Percentiles rank a stretch among this genome's conserved stretches.
Evolutionary conservation across 1,140 invertebrate genomes (phyloP).

Genomic region (Oryzaephilus surinamensis): DNA sequence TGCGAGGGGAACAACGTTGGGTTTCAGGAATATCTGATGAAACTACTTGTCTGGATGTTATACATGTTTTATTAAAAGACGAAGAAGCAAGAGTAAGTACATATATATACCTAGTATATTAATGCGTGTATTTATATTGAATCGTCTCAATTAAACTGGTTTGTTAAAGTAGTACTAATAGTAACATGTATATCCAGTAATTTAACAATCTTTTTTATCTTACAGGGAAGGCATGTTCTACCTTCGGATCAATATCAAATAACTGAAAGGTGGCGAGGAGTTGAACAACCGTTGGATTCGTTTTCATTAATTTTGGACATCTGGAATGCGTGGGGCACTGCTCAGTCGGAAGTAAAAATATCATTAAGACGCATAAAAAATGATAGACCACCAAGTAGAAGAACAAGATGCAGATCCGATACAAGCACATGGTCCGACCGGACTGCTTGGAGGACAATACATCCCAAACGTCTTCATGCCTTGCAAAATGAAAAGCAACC

Average conservation of each 20-base stretch:
- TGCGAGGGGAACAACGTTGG: slow-evolving; percentile 64
- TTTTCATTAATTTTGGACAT: slow-evolving; percentile 61
- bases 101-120: too few relatives aligned
- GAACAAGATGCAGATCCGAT: slow-evolving; percentile 29
- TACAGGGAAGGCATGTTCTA: slow-evolving; percentile 30
- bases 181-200: too few relatives aligned
- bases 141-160: too few relatives aligned
- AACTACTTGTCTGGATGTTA: slow-evolving; percentile 69
- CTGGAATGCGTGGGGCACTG: slow-evolving; percentile 63
- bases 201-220: slow-evolving; percentile 12
- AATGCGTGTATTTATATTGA: too few relatives aligned
- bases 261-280: slow-evolving; percentile 52
- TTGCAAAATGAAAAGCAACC: slow-evolving; percentile 34
- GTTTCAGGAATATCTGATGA: slow-evolving; percentile 61
- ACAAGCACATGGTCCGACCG: slow-evolving; percentile 30
- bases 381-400: slow-evolving; percentile 22
- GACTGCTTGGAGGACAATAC: slow-evolving; percentile 31
- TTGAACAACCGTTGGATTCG: slow-evolving; percentile 58
- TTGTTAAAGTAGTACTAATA: too few relatives aligned
- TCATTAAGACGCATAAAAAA: slow-evolving; percentile 30
- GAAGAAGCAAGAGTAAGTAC: slow-evolving; percentile 34
- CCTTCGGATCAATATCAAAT: slow-evolving; percentile 44
- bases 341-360: slow-evolving; percentile 52
- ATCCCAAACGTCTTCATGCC: slow-evolving; percentile 30
- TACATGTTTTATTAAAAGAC: slow-evolving; percentile 50